A percentile compares a stretch with the other conserved stretches of the same genome.
Conservation (phyloP, 2,113 vertebrate species). For the Diglossa brunneiventris region DNA sequence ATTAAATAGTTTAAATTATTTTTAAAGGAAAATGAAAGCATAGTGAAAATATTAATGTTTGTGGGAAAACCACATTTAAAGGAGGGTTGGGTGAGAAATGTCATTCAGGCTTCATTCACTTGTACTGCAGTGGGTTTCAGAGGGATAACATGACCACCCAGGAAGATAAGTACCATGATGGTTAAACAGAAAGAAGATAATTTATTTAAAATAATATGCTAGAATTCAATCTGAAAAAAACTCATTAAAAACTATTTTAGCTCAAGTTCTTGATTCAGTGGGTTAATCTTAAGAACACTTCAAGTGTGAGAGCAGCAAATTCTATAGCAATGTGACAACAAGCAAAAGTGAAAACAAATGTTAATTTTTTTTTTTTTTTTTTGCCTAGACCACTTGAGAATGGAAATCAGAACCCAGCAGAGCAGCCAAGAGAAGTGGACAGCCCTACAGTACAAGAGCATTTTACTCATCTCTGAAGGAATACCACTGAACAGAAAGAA, state of each 20-base stretch:
- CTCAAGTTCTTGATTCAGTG: not conserved
- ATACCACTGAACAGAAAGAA: not conserved
- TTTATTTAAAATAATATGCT: constrained; percentile 1
- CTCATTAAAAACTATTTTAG: constrained; percentile 21
- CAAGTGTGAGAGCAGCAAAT: not conserved
- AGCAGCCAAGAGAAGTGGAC: not conserved
- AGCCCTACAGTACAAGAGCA: not conserved
- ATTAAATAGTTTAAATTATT: not conserved
- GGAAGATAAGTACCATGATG: not conserved
- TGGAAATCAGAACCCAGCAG: not conserved
- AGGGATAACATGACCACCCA: constrained; percentile 14
- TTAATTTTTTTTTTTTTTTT: not conserved
- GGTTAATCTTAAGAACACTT: not conserved
- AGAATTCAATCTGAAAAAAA: constrained; percentile 17
- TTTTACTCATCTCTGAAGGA: not conserved
- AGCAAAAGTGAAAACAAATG: constrained; percentile 9
- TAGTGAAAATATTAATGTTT: not conserved
- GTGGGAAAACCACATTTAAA: constrained; percentile 30
- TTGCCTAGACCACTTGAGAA: not conserved
- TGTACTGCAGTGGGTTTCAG: constrained; percentile 6
- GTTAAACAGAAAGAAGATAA: not conserved
- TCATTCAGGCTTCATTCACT: not conserved
- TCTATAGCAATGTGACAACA: not conserved
- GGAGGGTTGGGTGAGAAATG: not conserved
- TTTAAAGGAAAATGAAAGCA: constrained; percentile 21